Evolutionary conservation across 2,888 invertebrate species (phyloP), one percentile per base, ranked within the genome.

Genomic region (Cynaeus angustus): DNA sequence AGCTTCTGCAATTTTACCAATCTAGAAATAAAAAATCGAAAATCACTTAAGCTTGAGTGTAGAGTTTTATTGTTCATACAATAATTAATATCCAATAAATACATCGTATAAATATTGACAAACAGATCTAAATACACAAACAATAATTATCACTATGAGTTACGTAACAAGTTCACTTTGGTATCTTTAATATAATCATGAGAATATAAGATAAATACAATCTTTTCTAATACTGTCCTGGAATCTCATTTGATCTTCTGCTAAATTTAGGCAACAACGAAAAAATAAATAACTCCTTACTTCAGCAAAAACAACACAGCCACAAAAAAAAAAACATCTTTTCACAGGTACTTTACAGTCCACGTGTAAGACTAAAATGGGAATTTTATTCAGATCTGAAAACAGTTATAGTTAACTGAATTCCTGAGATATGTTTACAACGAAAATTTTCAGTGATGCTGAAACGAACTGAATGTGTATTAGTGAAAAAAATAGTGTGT

Each of bases 71-170:
- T 64, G 28, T 56, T 28, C 7, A 53, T 41, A 68, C 46, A 55
- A 59, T 69, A 56, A 50, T 41, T n/a, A 41, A 13, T 41, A 12
- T 69, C 69, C 65, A 65, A 66, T 69, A 69, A 69, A 59, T 69
- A 69, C 33, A 13, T 59, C 45, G 21, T 67, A 67, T 52, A 58
- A 59, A 67, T 58, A 33, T 43, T 46, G 53, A 68, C 62, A 50
- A 67, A 41, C 64, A 69, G 69, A 69, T 69, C 65, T 69, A 69
- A 26, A 33, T 61, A 26, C 38, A 62, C 50, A 48, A 61, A 62
- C 21, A 62, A 50, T 62, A 56, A 45, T 46, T 30, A 64, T 64
- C 64, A 64, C 64, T 64, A 64, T 52, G 9, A 64, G 52, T 64
- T 61, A 61, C 61, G 13, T 10, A 59, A 59, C 59, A 50, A 61